Percentiles rank a stretch among this genome's conserved stretches.
These are phyloP conservation scores for Synaphobranchus kaupii DNA, from an alignment of 2,797 vertebrate species.

Conservation along the genomic window DNA sequence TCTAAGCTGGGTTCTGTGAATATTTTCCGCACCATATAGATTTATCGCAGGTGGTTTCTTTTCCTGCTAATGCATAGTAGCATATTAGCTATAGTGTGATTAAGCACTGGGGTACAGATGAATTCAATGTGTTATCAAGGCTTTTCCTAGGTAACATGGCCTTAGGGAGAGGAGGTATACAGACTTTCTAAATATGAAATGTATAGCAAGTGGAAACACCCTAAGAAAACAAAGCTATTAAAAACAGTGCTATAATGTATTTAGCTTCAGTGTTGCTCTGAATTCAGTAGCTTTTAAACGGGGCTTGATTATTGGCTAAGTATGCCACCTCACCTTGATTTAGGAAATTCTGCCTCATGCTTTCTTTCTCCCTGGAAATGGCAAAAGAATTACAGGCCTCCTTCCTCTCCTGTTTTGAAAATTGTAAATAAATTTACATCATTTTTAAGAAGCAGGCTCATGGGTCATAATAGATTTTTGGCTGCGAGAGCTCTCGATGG, in stretches of 20 bases:
- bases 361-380: background rate
- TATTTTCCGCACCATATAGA: background rate
- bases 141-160: background rate
- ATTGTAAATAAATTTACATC: conserved; percentile 10
- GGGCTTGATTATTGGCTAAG: background rate
- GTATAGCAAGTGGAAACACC: background rate
- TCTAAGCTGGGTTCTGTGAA: background rate
- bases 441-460: conserved; percentile 2
- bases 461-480: background rate
- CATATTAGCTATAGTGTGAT: background rate
- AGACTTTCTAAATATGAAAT: conserved; percentile 1
- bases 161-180: background rate
- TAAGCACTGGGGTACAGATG: background rate
- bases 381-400: background rate
- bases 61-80: background rate
- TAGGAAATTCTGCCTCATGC: background rate
- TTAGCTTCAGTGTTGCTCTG: conserved; percentile 9
- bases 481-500: background rate
- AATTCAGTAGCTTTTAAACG: conserved; percentile 3
- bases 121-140: background rate
- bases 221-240: background rate
- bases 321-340: conserved; percentile 2
- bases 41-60: background rate
- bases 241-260: background rate
- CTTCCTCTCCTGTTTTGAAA: conserved; percentile 7